Conservation (phyloP, 2,888 invertebrate genomes). For the Ophion ellenae region DNA sequence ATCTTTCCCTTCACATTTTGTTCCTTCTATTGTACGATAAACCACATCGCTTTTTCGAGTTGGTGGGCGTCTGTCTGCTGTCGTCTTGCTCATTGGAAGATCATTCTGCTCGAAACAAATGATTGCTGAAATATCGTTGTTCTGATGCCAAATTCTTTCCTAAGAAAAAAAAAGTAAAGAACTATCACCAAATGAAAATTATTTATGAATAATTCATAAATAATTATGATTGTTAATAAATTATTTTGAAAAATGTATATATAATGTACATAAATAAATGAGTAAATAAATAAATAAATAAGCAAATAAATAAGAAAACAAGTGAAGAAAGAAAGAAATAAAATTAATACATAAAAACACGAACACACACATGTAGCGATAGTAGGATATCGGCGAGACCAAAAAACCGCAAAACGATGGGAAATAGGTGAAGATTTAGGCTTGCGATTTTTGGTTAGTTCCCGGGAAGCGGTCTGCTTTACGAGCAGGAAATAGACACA, state of each 20-base stretch:
- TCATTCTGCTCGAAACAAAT: conserved; percentile 22
- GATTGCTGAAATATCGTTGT: not conserved
- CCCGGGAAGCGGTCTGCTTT: conserved; percentile 66
- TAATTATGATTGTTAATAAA: too few species aligned
- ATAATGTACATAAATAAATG: too few species aligned
- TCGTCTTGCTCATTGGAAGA: conserved; percentile 62
- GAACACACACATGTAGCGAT: not conserved
- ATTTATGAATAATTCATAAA: too few species aligned
- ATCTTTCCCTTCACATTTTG: conserved; percentile 26
- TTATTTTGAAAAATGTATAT: too few species aligned
- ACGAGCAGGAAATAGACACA: conserved; percentile 70
- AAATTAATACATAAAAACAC: not conserved
- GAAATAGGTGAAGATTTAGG: conserved; percentile 75
- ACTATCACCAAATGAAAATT: too few species aligned
- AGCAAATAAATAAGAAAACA: too few species aligned
- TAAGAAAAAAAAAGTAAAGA: too few species aligned
- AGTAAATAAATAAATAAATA: too few species aligned
- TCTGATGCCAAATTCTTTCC: too few species aligned
- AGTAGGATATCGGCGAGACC: conserved; percentile 31
- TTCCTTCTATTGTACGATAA: conserved; percentile 30
- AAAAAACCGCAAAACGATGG: conserved; percentile 79
- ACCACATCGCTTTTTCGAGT: conserved; percentile 72
- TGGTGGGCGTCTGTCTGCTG: conserved; percentile 75
- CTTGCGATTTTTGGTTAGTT: conserved; percentile 37
- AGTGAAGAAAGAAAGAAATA: too few species aligned